A percentile compares a stretch with the other conserved stretches of the same genome.
phyloP scores from a whole-genome alignment of 2,113 vertebrate species.

The Ictalurus furcatus region DNA sequence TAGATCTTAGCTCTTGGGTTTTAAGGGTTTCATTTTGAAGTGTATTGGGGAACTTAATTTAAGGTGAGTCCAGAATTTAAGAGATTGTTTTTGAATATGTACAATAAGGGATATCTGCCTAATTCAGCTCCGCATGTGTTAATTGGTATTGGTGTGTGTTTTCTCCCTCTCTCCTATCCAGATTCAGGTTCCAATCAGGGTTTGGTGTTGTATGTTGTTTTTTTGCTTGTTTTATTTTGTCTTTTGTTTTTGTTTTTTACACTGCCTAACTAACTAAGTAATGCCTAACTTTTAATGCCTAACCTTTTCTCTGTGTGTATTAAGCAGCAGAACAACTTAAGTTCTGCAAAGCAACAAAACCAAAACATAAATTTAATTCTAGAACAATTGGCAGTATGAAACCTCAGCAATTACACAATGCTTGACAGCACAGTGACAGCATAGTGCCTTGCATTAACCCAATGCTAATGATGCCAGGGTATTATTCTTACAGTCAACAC shows the following conservation, averaged over 20 bases:
- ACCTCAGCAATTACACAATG: slow-evolving; percentile 65
- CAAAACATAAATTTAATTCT: slow-evolving; percentile 66
- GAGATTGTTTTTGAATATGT: no score
- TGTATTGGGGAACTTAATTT: no score
- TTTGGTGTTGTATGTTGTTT: no score
- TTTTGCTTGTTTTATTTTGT: no score
- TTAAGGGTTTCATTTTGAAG: no score
- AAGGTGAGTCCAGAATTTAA: no score
- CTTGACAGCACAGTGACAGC: slow-evolving; percentile 57
- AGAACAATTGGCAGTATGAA: slow-evolving; percentile 63
- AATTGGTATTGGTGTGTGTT: background rate
- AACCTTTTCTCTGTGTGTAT: background rate
- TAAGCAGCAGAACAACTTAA: slow-evolving; percentile 36
- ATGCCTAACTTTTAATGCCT: background rate
- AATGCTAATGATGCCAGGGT: slow-evolving; percentile 58
- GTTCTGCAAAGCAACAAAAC: slow-evolving; percentile 65
- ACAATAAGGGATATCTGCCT: no score
- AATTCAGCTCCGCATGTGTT: background rate
- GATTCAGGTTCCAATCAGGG: background rate
- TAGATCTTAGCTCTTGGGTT: no score
- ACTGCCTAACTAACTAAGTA: no score
- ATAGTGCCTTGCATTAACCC: slow-evolving; percentile 57
- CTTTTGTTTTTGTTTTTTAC: background rate
- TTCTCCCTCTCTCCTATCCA: background rate
- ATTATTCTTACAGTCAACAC: slow-evolving; percentile 60